These are phyloP conservation scores for Vombatus ursinus DNA, from an alignment of 2,113 vertebrate species.

Conservation along the genomic window DNA sequence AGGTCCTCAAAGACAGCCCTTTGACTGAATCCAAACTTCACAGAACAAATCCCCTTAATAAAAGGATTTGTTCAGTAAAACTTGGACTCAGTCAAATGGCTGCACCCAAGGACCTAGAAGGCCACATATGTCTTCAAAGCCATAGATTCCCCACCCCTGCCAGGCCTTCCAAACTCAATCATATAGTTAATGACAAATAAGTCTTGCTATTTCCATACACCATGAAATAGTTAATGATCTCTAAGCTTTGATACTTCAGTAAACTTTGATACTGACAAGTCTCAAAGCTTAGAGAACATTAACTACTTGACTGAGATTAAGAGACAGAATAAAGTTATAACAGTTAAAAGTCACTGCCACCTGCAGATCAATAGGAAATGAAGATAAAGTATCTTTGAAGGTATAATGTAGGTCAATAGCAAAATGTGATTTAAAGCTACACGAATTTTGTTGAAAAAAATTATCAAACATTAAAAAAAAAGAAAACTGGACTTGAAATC, in stretches of 20 bases:
- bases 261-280: neutral
- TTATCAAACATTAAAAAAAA: neutral
- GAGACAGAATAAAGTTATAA: neutral
- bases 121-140: too few species aligned
- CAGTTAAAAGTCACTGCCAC: neutral
- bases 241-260: neutral
- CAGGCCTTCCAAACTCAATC: neutral
- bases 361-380: neutral
- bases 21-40: too few species aligned
- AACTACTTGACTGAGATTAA: neutral
- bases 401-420: neutral
- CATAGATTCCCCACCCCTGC: too few species aligned
- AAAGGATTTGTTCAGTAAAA: too few species aligned
- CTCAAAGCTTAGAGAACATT: neutral
- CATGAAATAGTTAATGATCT: slow-evolving; percentile 14
- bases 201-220: neutral
- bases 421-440: slow-evolving; percentile 15
- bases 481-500: neutral
- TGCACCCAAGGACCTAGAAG: too few species aligned
- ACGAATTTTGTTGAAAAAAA: neutral
- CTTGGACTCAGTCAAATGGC: too few species aligned
- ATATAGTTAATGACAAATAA: neutral
- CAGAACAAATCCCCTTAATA: too few species aligned
- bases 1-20: too few species aligned
- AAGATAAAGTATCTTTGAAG: neutral